Evolutionary conservation across 2,113 vertebrate species (phyloP).

Genomic region (Rana temporaria): DNA sequence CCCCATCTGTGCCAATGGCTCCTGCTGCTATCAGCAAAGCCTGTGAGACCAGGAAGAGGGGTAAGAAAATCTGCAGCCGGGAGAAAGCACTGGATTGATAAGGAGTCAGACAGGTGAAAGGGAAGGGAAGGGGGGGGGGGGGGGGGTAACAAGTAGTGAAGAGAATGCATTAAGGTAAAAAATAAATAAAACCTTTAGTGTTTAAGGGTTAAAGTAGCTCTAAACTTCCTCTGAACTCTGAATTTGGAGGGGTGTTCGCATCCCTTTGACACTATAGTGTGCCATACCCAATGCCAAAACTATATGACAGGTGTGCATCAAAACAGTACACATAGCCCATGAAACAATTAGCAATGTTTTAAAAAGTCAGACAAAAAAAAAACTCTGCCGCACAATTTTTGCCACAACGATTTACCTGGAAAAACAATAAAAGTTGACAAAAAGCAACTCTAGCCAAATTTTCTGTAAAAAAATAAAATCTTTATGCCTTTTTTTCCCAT

Average conservation of each 20-base stretch:
- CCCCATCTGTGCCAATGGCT: too few species aligned
- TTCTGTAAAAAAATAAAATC: conserved; percentile 63
- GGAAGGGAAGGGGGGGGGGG: too few species aligned
- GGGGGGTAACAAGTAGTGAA: too few species aligned
- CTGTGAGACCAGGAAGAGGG: too few species aligned
- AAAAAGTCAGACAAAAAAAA: background rate
- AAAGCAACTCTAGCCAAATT: background rate
- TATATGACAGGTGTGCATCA: background rate
- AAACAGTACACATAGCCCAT: background rate
- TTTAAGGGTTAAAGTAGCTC: too few species aligned
- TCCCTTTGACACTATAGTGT: background rate
- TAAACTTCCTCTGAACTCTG: background rate
- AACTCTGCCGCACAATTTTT: background rate
- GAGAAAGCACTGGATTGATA: too few species aligned
- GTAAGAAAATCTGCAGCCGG: too few species aligned
- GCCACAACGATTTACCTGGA: background rate
- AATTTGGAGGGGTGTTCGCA: background rate
- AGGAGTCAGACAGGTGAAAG: too few species aligned
- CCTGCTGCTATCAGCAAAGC: too few species aligned
- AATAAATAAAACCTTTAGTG: too few species aligned
- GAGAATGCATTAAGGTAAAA: too few species aligned
- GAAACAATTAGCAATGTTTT: background rate
- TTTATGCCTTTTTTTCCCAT: conserved; percentile 83
- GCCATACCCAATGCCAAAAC: too few species aligned
- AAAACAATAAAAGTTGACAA: background rate